A percentile compares a stretch with the other conserved stretches of the same genome.
phyloP scores from a whole-genome alignment of 2,797 vertebrate genomes.

The Gymnoscopelus microlampas region DNA sequence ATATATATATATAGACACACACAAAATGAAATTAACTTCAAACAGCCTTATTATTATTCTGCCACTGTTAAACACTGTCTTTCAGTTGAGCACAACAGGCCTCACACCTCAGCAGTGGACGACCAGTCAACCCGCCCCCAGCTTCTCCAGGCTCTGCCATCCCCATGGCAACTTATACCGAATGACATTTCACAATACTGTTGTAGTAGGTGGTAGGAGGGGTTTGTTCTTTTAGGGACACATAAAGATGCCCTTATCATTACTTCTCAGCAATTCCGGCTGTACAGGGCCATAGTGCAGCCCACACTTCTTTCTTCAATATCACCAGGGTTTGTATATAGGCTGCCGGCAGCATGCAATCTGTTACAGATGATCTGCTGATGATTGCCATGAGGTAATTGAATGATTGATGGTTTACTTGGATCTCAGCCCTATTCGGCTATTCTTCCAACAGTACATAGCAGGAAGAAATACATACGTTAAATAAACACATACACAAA shows the following conservation, averaged over 20 bases:
- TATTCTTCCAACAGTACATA: no score
- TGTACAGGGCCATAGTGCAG: background rate
- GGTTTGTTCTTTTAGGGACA: slow-evolving; percentile 50
- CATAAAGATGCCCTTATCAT: slow-evolving; percentile 49
- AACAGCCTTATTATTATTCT: background rate
- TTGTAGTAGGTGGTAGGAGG: slow-evolving; percentile 66
- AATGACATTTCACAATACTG: slow-evolving; percentile 76
- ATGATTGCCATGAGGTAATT: no score
- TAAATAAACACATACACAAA: no score
- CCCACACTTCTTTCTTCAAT: slow-evolving; percentile 9
- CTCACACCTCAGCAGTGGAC: slow-evolving; percentile 72
- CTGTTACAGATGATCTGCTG: no score
- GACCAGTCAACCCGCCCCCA: slow-evolving; percentile 75
- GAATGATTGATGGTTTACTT: no score
- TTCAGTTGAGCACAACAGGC: slow-evolving; percentile 46
- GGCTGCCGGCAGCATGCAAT: no score
- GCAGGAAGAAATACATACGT: no score
- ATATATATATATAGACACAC: no score
- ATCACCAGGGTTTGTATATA: no score
- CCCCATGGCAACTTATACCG: slow-evolving; percentile 85
- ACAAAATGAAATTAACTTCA: background rate
- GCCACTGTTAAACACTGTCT: slow-evolving; percentile 19
- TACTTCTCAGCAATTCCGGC: slow-evolving; percentile 23
- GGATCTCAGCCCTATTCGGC: no score
- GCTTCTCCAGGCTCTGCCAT: slow-evolving; percentile 76